Percentiles rank a stretch among this genome's conserved stretches.
Conservation (phyloP, 2,113 vertebrate species). For the Cheirogaleus medius region DNA sequence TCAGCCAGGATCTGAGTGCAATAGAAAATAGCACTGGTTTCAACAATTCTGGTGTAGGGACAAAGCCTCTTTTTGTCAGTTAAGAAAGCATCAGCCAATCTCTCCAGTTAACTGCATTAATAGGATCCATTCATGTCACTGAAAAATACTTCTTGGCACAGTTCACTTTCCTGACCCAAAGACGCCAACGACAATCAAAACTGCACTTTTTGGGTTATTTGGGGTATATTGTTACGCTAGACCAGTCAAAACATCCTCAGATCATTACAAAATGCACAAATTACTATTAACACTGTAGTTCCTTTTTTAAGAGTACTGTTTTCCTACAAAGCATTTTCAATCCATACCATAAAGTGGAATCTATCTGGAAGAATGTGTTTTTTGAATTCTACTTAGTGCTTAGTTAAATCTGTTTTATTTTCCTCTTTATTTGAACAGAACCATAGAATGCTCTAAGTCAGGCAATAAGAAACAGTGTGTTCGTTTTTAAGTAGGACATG, state of each 20-base stretch:
- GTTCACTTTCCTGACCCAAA: slow-evolving; percentile 81
- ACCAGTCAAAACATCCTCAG: slow-evolving; percentile 76
- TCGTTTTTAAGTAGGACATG: slow-evolving; percentile 52
- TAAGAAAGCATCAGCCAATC: slow-evolving; percentile 28
- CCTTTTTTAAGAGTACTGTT: slow-evolving; percentile 69
- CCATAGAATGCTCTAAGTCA: not conserved
- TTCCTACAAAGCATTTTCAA: slow-evolving; percentile 60
- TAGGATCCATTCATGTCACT: slow-evolving; percentile 76
- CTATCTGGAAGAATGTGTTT: slow-evolving; percentile 52
- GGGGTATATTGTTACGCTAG: not conserved
- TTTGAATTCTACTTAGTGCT: slow-evolving; percentile 29
- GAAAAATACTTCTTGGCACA: slow-evolving; percentile 81
- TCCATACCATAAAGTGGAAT: slow-evolving; percentile 54
- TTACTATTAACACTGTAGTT: slow-evolving; percentile 73
- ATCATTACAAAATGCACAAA: slow-evolving; percentile 60
- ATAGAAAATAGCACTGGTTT: not conserved
- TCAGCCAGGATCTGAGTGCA: not conserved
- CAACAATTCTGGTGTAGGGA: not conserved
- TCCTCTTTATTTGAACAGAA: slow-evolving; percentile 38
- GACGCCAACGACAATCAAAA: slow-evolving; percentile 72
- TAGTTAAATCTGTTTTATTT: slow-evolving; percentile 22
- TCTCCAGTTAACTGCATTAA: slow-evolving; percentile 46
- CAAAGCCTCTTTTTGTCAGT: slow-evolving; percentile 66
- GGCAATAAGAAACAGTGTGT: slow-evolving; percentile 48
- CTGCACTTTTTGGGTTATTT: not conserved